phyloP scores from a whole-genome alignment of 2,797 vertebrate species.

The Arctocebus calabarensis region DNA sequence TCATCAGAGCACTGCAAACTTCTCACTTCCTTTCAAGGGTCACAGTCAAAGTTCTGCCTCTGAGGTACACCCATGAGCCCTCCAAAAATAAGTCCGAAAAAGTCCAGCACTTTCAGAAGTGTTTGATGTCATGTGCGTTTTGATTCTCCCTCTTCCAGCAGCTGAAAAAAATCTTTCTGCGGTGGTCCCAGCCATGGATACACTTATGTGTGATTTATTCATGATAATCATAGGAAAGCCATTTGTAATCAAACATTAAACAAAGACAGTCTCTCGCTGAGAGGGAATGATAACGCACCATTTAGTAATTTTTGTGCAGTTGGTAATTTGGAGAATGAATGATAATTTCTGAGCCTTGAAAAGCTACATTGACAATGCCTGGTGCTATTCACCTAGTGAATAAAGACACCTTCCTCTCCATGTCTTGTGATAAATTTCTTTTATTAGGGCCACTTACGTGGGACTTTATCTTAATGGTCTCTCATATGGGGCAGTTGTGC shows the following conservation, averaged over 20 bases:
- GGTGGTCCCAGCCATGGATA: slow-evolving; percentile 76
- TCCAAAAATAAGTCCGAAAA: not conserved
- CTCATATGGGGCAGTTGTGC: slow-evolving; percentile 86
- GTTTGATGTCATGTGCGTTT: not conserved
- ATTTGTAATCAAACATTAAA: slow-evolving; percentile 90
- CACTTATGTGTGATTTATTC: slow-evolving; percentile 91
- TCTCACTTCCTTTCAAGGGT: not conserved
- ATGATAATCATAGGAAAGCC: slow-evolving; percentile 87
- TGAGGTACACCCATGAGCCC: not conserved
- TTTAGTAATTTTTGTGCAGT: slow-evolving; percentile 90
- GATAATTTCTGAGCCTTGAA: slow-evolving; percentile 89
- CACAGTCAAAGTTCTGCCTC: not conserved
- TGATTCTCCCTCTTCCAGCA: slow-evolving; percentile 72
- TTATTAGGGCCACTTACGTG: slow-evolving; percentile 90
- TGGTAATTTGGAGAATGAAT: slow-evolving; percentile 91
- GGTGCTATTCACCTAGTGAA: slow-evolving; percentile 87
- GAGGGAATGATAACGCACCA: slow-evolving; percentile 90
- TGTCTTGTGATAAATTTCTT: slow-evolving; percentile 91
- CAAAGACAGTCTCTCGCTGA: slow-evolving; percentile 89
- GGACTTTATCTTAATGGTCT: slow-evolving; percentile 91
- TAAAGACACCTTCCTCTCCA: slow-evolving; percentile 88
- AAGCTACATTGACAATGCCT: slow-evolving; percentile 87
- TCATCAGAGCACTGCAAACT: not conserved
- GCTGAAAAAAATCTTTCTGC: slow-evolving; percentile 73
- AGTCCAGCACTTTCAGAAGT: slow-evolving; percentile 9